Evolutionary conservation across 2,113 vertebrate species (phyloP), one percentile per base, ranked within the genome.

Genomic region (Aphyosemion australe): DNA sequence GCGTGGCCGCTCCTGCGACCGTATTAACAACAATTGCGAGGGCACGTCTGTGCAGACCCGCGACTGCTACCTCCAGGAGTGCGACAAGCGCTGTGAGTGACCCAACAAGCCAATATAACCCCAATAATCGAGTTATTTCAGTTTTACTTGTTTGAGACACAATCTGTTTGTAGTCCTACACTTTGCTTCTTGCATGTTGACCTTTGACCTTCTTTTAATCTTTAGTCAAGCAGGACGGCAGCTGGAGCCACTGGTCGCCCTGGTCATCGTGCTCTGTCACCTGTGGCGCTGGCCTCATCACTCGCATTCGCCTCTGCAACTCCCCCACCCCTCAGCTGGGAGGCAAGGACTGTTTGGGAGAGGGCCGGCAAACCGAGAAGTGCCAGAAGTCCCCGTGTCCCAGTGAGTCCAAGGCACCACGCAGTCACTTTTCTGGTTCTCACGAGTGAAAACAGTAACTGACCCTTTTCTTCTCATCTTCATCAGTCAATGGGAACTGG

Each of bases 181-280:
- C 12, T 68, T 77, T 59, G 16, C 12, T 56, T 57, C 26, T 18
- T 62, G 18, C 68, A 51, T 21, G 52, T 21, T 75, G 64, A 86
- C 68, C 59, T 74, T 20, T 74, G 21, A 61, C 46, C 67, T 52
- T 65, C 58, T 55, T 31, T 76, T 48, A 5, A 19, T 54, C 43
- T 61, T 57, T 15, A 99, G 98, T 99, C 92, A 98, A 96, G 87
- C 98, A 99, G 88, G 95, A 99, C 59, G 98, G 98, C 47, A 93
- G 90, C 82, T 99, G 98, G 98, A 99, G 98, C 87, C 95, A 98
- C 60, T 99, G 98, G 98, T 99, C 98, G 0, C 98, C 98, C 0
- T 99, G 97, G 98, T 99, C 98, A 0, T 98, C 97, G 0, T 99
- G 98, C 79, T 99, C 98, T 0, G 97, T 97, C 78, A 96, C 95